phyloP scores from a whole-genome alignment of 1,140 invertebrate genomes.

The Drosophila auraria region DNA sequence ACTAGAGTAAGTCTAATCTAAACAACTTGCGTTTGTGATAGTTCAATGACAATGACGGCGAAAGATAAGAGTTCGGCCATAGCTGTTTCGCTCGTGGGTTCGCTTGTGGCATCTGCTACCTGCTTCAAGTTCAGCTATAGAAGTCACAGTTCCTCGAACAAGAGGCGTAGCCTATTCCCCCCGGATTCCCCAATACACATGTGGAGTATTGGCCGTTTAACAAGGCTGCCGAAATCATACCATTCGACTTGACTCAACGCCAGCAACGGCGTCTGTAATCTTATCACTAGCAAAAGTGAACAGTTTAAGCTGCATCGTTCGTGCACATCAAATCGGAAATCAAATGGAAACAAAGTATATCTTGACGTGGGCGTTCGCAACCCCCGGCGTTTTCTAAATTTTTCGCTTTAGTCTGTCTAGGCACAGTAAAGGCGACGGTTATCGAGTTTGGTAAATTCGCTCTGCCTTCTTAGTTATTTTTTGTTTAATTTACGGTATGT shows the following conservation, averaged over 20 bases:
- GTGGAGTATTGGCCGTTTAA: conserved; percentile 53
- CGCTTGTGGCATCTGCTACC: conserved; percentile 15
- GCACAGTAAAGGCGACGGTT: conserved; percentile 53
- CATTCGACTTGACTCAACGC: conserved; percentile 1
- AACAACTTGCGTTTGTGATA: conserved; percentile 30
- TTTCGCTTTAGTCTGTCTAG: conserved; percentile 56
- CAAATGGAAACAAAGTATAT: conserved; percentile 43
- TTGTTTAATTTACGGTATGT: conserved; percentile 20
- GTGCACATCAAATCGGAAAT: conserved; percentile 64
- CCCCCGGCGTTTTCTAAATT: conserved; percentile 16
- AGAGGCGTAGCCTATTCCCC: conserved; percentile 1
- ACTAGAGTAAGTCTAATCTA: conserved; percentile 38
- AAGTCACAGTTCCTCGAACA: neutral
- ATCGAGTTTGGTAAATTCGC: conserved; percentile 15
- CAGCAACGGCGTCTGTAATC: conserved; percentile 47
- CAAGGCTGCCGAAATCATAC: conserved; percentile 35
- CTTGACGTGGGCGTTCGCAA: conserved; percentile 42
- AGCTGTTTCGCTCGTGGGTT: conserved; percentile 4
- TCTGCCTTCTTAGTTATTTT: conserved; percentile 1
- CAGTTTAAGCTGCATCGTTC: conserved; percentile 79
- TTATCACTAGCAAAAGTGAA: conserved; percentile 70
- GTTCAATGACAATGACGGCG: conserved; percentile 43
- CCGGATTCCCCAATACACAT: conserved; percentile 34
- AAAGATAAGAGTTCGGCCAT: conserved; percentile 33
- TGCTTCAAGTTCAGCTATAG: conserved; percentile 7